Percentiles rank a stretch among this genome's conserved stretches.
phyloP scores from a whole-genome alignment of 2,113 vertebrate species.

The Calidris pygmaea region DNA sequence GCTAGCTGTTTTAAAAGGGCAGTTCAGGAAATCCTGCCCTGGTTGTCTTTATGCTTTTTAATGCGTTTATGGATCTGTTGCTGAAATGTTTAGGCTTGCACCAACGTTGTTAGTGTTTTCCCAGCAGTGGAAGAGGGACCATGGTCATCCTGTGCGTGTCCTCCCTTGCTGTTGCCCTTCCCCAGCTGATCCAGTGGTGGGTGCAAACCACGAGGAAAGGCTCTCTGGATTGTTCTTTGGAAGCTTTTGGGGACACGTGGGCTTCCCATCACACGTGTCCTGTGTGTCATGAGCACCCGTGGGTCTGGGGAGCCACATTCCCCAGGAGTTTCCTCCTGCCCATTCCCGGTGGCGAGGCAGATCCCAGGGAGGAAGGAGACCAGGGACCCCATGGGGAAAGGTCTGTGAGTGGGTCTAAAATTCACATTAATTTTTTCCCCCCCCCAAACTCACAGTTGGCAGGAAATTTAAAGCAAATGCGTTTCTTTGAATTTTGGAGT shows the following conservation, averaged over 20 bases:
- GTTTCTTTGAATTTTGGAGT: background rate
- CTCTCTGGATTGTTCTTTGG: background rate
- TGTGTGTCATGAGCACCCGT: fast-evolving
- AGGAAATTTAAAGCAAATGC: background rate
- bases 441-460: background rate
- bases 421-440: background rate
- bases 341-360: fast-evolving
- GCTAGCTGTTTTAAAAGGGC: no score
- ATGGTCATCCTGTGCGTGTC: fast-evolving
- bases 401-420: background rate
- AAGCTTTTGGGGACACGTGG: background rate
- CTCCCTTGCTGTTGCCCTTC: background rate
- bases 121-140: fast-evolving
- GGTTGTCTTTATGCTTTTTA: background rate
- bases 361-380: background rate
- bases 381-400: background rate
- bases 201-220: background rate
- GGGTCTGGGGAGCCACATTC: fast-evolving
- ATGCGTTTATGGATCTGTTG: background rate
- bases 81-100: background rate
- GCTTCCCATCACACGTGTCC: background rate
- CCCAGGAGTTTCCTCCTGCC: background rate
- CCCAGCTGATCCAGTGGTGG: background rate
- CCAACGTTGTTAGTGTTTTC: fast-evolving
- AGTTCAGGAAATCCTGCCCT: background rate